Evolutionary conservation across 2,113 vertebrate species (phyloP).

Genomic region (Ornithorhynchus anatinus): DNA sequence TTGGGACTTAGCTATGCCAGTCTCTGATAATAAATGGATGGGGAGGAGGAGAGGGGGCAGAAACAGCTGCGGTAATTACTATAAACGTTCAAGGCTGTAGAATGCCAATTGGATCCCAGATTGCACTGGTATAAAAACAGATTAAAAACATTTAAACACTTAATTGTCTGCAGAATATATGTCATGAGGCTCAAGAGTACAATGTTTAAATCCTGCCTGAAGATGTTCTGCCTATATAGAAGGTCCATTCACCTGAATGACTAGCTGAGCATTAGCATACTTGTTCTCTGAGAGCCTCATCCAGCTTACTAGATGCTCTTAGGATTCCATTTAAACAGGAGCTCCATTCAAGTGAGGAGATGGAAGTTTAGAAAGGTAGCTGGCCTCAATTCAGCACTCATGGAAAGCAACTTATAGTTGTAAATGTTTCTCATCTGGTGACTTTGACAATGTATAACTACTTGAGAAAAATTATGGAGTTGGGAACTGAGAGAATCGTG

Average conservation of each 20-base stretch:
- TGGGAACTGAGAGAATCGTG: background rate
- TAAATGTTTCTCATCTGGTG: background rate
- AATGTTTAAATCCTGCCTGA: conserved; percentile 31
- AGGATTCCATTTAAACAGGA: fast-evolving
- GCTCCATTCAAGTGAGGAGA: background rate
- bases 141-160: background rate
- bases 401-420: background rate
- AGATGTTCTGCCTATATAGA: background rate
- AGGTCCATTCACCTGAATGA: background rate
- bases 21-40: conserved; percentile 32
- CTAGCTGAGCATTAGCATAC: background rate
- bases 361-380: background rate
- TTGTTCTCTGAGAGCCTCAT: background rate
- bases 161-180: background rate
- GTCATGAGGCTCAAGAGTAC: background rate
- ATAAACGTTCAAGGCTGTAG: background rate
- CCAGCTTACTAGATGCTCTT: background rate
- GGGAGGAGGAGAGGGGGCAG: background rate
- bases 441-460: background rate
- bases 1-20: conserved; percentile 19
- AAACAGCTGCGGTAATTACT: conserved; percentile 45
- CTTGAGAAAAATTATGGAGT: background rate
- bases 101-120: background rate
- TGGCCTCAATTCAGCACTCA: background rate
- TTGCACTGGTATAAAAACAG: conserved; percentile 21